These are phyloP conservation scores for Caenorhabditis inopinata DNA, from an alignment of 1,140 invertebrate genomes.

Conservation along the genomic window DNA sequence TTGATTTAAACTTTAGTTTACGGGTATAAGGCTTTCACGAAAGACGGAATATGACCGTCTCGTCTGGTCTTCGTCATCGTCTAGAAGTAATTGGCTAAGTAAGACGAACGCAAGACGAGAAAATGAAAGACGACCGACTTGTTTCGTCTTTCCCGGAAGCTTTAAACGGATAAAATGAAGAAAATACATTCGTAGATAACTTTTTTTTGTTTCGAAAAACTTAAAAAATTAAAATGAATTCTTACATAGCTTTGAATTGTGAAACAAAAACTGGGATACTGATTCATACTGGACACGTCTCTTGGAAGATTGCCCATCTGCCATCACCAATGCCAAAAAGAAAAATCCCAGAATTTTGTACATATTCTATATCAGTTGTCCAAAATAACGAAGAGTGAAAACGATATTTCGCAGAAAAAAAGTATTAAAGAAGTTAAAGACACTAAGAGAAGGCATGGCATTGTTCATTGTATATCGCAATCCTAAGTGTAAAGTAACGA, in stretches of 20 bases:
- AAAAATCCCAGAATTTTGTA: not conserved
- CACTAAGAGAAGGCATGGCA: not conserved
- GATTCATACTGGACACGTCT: not conserved
- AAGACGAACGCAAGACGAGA: too few species aligned
- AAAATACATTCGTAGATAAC: too few species aligned
- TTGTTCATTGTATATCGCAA: constrained; percentile 24
- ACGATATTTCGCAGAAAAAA: not conserved
- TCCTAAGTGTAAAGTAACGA: constrained; percentile 12
- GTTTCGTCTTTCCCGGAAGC: too few species aligned
- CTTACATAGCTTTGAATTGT: constrained; percentile 18
- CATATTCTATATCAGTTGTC: not conserved
- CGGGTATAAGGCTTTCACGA: too few species aligned
- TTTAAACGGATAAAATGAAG: too few species aligned
- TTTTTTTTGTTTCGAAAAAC: too few species aligned
- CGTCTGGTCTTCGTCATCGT: too few species aligned
- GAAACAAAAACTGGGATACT: not conserved
- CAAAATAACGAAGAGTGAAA: not conserved
- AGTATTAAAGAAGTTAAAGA: not conserved
- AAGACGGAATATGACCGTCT: too few species aligned
- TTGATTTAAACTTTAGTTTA: too few species aligned
- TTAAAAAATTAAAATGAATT: not conserved
- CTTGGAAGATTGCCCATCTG: not conserved
- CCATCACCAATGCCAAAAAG: not conserved
- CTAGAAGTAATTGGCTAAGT: too few species aligned
- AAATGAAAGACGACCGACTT: too few species aligned